Conservation (phyloP, 1,140 invertebrate species). For the Microplitis mediator region DNA sequence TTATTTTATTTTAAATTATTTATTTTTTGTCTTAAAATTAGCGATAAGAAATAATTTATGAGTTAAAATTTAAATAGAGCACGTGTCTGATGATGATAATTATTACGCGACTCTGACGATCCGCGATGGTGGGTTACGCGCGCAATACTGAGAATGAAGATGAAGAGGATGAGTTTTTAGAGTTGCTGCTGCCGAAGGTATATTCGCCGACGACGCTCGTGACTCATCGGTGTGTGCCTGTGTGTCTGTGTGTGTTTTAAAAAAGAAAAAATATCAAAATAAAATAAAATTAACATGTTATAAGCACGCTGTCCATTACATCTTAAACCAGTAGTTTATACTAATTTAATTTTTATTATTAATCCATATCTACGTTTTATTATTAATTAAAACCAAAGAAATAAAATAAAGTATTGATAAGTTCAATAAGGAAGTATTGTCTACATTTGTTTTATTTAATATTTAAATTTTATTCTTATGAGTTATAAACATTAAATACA, state of each 20-base stretch:
- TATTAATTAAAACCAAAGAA: too few species aligned
- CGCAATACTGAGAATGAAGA: constrained; percentile 11
- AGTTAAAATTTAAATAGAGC: not conserved
- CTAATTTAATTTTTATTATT: too few species aligned
- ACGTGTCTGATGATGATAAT: not conserved
- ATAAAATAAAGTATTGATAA: too few species aligned
- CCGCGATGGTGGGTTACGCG: not conserved
- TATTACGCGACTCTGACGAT: not conserved
- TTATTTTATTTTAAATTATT: not conserved
- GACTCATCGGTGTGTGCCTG: constrained; percentile 19
- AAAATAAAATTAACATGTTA: constrained; percentile 8
- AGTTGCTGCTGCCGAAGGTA: constrained; percentile 9
- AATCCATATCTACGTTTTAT: not conserved
- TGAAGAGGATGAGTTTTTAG: not conserved
- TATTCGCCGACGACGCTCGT: constrained; percentile 12
- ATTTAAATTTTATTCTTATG: constrained; percentile 14
- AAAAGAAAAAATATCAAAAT: not conserved
- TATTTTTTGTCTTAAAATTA: not conserved
- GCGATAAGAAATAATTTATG: not conserved
- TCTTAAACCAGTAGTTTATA: constrained; percentile 7
- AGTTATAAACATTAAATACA: not conserved
- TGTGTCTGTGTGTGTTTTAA: too few species aligned
- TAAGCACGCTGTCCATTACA: constrained; percentile 11
- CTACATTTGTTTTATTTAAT: too few species aligned
- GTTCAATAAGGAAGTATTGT: too few species aligned